phyloP scores from a whole-genome alignment of 1,140 invertebrate genomes.

The Melipona quadrifasciata region DNA sequence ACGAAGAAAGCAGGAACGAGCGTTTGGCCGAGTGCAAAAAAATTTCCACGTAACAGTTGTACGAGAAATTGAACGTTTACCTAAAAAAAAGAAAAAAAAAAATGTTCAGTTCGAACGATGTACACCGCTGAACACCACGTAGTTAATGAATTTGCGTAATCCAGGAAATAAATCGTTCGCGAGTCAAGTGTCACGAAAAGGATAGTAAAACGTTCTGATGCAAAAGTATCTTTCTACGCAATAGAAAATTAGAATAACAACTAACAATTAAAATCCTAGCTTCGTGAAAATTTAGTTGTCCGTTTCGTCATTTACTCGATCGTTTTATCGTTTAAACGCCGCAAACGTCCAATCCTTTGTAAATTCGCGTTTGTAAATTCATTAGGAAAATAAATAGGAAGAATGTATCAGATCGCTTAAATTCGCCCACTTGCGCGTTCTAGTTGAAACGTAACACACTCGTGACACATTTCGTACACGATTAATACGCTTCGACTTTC shows the following conservation, averaged over 20 bases:
- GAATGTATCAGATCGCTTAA: not conserved
- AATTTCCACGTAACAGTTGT: not conserved
- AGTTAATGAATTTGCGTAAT: slow-evolving; percentile 9
- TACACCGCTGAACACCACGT: not conserved
- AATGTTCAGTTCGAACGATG: not conserved
- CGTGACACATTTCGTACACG: not conserved
- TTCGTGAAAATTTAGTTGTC: not conserved
- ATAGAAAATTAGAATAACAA: not conserved
- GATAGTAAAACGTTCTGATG: not conserved
- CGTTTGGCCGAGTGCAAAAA: not conserved
- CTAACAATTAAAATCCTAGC: too few relatives aligned
- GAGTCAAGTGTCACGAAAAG: not conserved
- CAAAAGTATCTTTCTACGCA: not conserved
- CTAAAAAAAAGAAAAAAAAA: not conserved
- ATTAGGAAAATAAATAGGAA: not conserved
- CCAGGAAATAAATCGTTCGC: slow-evolving; percentile 13
- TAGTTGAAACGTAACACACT: not conserved
- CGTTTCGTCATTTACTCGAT: too few relatives aligned
- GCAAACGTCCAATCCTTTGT: too few relatives aligned
- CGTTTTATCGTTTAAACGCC: not conserved
- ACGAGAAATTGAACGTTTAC: not conserved
- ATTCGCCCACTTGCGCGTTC: not conserved
- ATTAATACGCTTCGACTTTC: not conserved
- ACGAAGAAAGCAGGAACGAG: not conserved
- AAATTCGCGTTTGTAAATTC: not conserved